A percentile compares a stretch with the other conserved stretches of the same genome.
phyloP scores from a whole-genome alignment of 2,113 vertebrate species.

The Rhipidura dahli region DNA sequence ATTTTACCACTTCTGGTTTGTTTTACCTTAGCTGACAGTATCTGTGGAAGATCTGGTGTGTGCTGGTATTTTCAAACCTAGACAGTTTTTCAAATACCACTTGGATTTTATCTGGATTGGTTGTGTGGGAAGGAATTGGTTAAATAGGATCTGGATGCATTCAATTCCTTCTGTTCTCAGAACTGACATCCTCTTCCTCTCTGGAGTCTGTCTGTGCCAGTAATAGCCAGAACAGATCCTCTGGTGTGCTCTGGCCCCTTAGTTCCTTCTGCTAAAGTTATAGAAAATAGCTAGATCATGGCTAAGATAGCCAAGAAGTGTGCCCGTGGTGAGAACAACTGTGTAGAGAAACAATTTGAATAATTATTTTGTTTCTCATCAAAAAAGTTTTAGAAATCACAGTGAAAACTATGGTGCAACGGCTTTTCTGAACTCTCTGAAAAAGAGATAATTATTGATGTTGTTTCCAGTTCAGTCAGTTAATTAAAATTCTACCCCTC shows the following conservation, averaged over 20 bases:
- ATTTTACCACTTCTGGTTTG: background rate
- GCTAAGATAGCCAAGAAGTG: background rate
- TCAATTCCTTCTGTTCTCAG: background rate
- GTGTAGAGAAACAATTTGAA: background rate
- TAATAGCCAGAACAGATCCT: conserved; percentile 30
- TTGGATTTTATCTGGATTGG: background rate
- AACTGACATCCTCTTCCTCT: conserved; percentile 9
- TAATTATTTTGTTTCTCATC: background rate
- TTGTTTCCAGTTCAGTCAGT: background rate
- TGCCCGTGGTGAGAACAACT: background rate
- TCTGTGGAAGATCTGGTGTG: background rate
- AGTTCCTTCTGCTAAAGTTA: background rate
- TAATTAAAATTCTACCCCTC: background rate
- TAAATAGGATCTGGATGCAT: background rate
- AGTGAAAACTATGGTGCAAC: background rate
- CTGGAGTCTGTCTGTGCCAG: background rate
- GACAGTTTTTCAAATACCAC: background rate
- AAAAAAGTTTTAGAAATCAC: background rate
- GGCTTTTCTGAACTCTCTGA: background rate
- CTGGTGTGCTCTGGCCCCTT: background rate
- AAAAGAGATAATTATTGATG: background rate
- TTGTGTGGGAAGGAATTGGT: background rate
- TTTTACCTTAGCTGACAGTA: background rate
- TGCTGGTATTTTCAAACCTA: background rate
- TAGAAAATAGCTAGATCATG: background rate